These are phyloP conservation scores for Pardosa pseudoannulata DNA, from an alignment of 2,888 invertebrate genomes.

Conservation along the genomic window DNA sequence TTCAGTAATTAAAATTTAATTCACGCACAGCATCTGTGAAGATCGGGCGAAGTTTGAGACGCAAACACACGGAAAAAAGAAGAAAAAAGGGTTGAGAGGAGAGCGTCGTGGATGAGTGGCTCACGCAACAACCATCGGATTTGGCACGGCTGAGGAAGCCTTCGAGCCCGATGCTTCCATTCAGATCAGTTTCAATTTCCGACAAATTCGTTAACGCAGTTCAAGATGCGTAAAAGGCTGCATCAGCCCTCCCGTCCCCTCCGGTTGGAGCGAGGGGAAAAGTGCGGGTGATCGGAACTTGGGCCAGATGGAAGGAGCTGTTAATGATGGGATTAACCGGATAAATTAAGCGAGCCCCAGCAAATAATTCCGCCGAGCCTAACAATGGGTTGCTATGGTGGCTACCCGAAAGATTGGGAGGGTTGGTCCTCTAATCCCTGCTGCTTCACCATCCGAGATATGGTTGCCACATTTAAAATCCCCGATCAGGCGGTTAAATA, in stretches of 20 bases:
- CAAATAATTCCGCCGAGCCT: conserved; percentile 41
- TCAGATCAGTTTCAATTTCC: conserved; percentile 69
- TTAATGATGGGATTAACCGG: conserved; percentile 70
- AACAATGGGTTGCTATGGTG: conserved; percentile 66
- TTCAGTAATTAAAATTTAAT: conserved; percentile 32
- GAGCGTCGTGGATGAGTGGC: neutral
- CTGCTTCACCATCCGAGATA: conserved; percentile 59
- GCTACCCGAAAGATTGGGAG: conserved; percentile 62
- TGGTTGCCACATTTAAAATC: conserved; percentile 70
- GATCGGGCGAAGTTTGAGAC: conserved; percentile 14
- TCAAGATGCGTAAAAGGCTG: conserved; percentile 47
- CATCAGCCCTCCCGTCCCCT: too few species aligned
- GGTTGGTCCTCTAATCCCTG: conserved; percentile 44
- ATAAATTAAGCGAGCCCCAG: conserved; percentile 68
- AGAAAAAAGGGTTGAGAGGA: neutral
- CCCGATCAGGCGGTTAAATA: conserved; percentile 66
- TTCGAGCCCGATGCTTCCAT: conserved; percentile 60
- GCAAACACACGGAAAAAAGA: neutral
- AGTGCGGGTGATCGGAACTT: conserved; percentile 39
- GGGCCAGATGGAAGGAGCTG: conserved; percentile 72
- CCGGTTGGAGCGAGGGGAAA: conserved; percentile 22
- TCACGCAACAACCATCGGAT: conserved; percentile 45
- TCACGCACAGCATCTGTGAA: conserved; percentile 7
- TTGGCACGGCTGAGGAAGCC: conserved; percentile 50
- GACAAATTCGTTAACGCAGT: conserved; percentile 61